Conservation (phyloP, 1,140 invertebrate genomes). For the Doryteuthis pealeii region DNA sequence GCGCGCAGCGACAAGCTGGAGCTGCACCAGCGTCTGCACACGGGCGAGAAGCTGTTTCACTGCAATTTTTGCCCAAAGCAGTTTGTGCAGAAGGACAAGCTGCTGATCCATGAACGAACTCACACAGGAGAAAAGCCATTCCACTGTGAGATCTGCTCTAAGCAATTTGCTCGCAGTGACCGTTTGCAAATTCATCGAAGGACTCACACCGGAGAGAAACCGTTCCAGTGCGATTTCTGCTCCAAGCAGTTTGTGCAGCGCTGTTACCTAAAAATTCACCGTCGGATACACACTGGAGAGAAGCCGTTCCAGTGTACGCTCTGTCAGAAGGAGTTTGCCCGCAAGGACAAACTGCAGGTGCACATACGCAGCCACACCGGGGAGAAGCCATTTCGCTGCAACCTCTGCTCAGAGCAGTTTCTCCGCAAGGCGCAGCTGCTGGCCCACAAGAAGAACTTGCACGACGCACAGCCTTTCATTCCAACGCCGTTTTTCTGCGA, state of each 20-base stretch:
- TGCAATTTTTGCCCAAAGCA: conserved; percentile 86
- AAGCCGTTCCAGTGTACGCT: conserved; percentile 17
- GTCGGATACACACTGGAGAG: conserved; percentile 33
- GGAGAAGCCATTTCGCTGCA: conserved; percentile 25
- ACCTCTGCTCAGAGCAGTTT: conserved; percentile 65
- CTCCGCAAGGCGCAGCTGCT: conserved; percentile 67
- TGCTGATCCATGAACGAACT: conserved; percentile 76
- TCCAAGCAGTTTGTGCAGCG: conserved; percentile 30
- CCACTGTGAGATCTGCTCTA: conserved; percentile 14
- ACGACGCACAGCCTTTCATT: background rate
- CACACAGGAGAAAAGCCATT: conserved; percentile 62
- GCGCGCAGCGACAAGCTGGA: conserved; percentile 89
- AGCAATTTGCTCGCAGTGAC: conserved; percentile 15
- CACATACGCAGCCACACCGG: conserved; percentile 24
- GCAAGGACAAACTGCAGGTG: background rate
- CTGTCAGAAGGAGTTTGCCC: conserved; percentile 10
- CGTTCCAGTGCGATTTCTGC: conserved; percentile 23
- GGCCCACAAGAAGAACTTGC: conserved; percentile 19
- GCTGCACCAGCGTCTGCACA: conserved; percentile 89
- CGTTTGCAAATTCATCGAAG: conserved; percentile 26
- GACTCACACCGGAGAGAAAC: conserved; percentile 28
- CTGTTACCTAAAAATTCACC: conserved; percentile 42
- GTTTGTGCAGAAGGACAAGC: conserved; percentile 82
- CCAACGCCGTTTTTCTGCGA: background rate
- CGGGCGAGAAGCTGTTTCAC: conserved; percentile 92